phyloP scores from a whole-genome alignment of 2,113 vertebrate genomes.

The Mastomys coucha region DNA sequence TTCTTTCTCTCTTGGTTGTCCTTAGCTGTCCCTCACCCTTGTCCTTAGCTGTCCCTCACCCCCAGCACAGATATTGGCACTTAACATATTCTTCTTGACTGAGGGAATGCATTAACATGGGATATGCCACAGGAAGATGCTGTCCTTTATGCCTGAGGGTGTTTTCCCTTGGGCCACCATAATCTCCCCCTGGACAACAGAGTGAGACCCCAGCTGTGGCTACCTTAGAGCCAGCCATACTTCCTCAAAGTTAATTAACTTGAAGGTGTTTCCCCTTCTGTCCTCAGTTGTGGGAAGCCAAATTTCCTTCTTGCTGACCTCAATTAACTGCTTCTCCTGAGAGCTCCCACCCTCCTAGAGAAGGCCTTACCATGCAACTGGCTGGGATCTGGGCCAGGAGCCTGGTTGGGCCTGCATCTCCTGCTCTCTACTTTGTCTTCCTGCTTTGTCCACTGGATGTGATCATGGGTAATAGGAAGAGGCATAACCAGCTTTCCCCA shows the following conservation, averaged over 20 bases:
- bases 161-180: not conserved
- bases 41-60: rapidly evolving
- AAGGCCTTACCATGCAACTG: not conserved
- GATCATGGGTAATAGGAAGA: not conserved
- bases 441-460: no score
- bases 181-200: not conserved
- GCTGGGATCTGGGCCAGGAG: not conserved
- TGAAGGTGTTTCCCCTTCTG: not conserved
- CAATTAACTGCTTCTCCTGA: not conserved
- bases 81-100: rapidly evolving
- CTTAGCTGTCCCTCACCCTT: not conserved
- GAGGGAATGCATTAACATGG: not conserved
- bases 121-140: rapidly evolving
- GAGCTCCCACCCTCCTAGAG: not conserved
- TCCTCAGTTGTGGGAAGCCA: not conserved
- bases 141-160: no score
- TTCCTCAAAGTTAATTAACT: constrained; percentile 46
- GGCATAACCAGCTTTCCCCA: not conserved
- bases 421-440: not conserved
- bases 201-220: not conserved
- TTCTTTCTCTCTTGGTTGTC: not conserved
- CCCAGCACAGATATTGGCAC: not conserved
- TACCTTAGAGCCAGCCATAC: not conserved
- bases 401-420: no score
- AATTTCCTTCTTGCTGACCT: constrained; percentile 50